These are phyloP conservation scores for Pelobates cultripes DNA, from an alignment of 2,797 vertebrate genomes.

Conservation along the genomic window DNA sequence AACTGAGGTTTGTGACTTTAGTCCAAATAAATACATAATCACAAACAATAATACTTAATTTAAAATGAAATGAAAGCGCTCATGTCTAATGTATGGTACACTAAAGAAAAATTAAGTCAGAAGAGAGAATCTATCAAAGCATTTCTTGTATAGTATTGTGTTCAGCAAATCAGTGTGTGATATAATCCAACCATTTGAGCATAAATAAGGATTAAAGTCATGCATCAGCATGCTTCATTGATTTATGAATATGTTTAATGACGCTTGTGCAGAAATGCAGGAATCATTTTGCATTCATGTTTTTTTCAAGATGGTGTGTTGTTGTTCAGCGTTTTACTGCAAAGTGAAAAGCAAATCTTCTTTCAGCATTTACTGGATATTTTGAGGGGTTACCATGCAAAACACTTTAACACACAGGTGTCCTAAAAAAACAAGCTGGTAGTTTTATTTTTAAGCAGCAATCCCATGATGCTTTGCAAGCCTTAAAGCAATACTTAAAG, in stretches of 20 bases:
- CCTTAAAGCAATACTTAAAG: too few species aligned
- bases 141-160: constrained; percentile 57
- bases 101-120: not conserved
- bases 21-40: not conserved
- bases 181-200: constrained; percentile 84
- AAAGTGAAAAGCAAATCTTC: constrained; percentile 38
- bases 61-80: not conserved
- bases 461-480: too few species aligned
- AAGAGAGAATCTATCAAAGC: not conserved
- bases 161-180: constrained; percentile 84
- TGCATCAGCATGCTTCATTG: constrained; percentile 86
- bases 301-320: constrained; percentile 67
- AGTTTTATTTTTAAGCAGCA: too few species aligned
- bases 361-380: too few species aligned
- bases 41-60: not conserved
- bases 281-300: constrained; percentile 70
- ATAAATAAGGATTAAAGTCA: constrained; percentile 92
- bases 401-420: too few species aligned
- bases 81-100: not conserved
- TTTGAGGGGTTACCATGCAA: too few species aligned
- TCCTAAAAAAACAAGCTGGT: too few species aligned
- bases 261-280: constrained; percentile 69
- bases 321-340: constrained; percentile 64
- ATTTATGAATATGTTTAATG: constrained; percentile 90
- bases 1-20: too few species aligned